phyloP scores from a whole-genome alignment of 2,113 vertebrate genomes.

The Melanostigma gelatinosum region DNA sequence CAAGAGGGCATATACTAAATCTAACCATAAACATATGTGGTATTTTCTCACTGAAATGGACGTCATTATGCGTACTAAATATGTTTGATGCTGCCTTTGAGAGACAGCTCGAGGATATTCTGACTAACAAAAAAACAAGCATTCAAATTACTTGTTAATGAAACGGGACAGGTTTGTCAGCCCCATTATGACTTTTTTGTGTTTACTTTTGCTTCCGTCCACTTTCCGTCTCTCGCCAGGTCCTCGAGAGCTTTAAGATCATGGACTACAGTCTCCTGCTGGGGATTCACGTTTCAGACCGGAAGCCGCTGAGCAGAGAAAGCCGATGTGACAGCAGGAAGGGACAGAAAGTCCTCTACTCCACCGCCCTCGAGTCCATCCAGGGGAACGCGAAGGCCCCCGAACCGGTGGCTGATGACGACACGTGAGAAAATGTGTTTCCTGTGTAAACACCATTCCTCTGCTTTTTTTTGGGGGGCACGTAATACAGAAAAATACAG shows the following conservation, averaged over 20 bases:
- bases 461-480: background rate
- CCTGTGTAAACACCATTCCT: background rate
- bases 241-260: constrained; percentile 98
- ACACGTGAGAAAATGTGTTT: constrained; percentile 86
- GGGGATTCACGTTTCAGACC: constrained; percentile 90
- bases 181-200: background rate
- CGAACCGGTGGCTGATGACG: constrained; percentile 83
- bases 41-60: too few species aligned
- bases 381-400: constrained; percentile 89
- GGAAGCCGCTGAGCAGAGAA: constrained; percentile 81
- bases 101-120: background rate
- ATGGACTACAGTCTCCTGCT: constrained; percentile 98
- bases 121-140: background rate
- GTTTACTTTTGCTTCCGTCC: background rate
- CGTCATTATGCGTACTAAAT: too few species aligned
- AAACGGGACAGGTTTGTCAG: background rate
- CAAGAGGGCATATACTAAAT: too few species aligned
- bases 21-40: too few species aligned
- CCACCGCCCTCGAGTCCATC: constrained; percentile 96
- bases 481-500: too few species aligned
- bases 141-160: background rate
- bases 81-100: background rate
- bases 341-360: constrained; percentile 95
- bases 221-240: constrained; percentile 75
- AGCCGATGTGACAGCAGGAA: constrained; percentile 86